Percentiles rank a stretch among this genome's conserved stretches.
Conservation (phyloP, 2,888 invertebrate species). For the Hylaea fasciaria region DNA sequence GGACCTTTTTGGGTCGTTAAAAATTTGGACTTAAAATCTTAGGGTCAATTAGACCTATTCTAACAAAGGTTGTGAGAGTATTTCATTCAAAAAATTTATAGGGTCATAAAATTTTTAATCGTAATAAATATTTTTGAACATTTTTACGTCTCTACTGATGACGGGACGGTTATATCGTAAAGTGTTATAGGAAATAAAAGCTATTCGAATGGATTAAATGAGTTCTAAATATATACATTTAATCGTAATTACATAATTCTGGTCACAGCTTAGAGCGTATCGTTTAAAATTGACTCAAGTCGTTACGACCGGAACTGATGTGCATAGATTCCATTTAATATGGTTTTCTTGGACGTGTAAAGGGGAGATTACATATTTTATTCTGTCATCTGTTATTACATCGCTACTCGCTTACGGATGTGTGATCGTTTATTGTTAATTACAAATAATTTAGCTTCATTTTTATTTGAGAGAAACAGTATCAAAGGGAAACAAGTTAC, state of each 20-base stretch:
- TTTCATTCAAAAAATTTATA: constrained; percentile 38
- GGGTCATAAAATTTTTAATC: constrained; percentile 44
- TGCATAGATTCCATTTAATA: constrained; percentile 8
- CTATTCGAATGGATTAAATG: constrained; percentile 36
- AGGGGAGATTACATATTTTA: too few relatives aligned
- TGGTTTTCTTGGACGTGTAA: too few relatives aligned
- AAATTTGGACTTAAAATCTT: constrained; percentile 40
- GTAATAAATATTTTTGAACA: constrained; percentile 45
- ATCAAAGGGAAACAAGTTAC: too few relatives aligned
- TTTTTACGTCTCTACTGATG: constrained; percentile 42
- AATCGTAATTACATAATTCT: constrained; percentile 38
- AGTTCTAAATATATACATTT: constrained; percentile 38
- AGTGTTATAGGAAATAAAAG: constrained; percentile 43
- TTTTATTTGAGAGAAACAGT: too few relatives aligned
- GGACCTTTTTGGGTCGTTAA: constrained; percentile 63
- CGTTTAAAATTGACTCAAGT: constrained; percentile 30
- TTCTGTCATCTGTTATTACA: too few relatives aligned
- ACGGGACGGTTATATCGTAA: constrained; percentile 37
- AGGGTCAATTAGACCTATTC: constrained; percentile 47
- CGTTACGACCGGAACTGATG: constrained; percentile 23
- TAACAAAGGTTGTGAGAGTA: constrained; percentile 37
- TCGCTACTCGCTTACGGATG: too few relatives aligned
- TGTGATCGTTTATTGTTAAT: too few relatives aligned
- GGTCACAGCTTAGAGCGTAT: constrained; percentile 31
- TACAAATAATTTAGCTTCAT: too few relatives aligned